Evolutionary conservation across 2,797 vertebrate species (phyloP), one percentile per base, ranked within the genome.

Genomic region (Amphiprion clarkii): DNA sequence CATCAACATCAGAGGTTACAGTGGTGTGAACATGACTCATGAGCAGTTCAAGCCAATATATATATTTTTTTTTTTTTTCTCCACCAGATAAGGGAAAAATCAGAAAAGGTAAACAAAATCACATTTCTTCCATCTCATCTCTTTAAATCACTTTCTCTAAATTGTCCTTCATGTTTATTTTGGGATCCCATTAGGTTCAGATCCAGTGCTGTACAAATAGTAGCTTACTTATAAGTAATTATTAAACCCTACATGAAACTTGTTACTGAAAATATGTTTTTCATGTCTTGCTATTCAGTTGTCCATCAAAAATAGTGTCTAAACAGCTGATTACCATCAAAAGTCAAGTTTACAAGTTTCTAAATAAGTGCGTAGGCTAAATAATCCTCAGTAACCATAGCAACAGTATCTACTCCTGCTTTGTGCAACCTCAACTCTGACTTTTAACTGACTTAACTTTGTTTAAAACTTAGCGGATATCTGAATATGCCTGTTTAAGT

Each of bases 21-120:
- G 73, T 78, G 68, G 59, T 64, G 75, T 78, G 68, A 77, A 83
- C 73, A 70, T 46, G 51, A 79, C 60, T 60, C 83, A 60, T 54
- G 69, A 76, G 67, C 68, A 57, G 58, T 49, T 64, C 7, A 57
- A 69, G 40, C 46, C 58, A 29, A 65, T n/a, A 16, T 64, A 33
- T 42, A 12, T 51, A 29, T 53, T 68, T 81, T 81, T 55, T 67
- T 39, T n/a, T n/a, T n/a, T n/a, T n/a, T n/a, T n/a, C 57, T 1
- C 12, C 44, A 13, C 33, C 1, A 65, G 13, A 71, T 9, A 59
- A 54, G 67, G 60, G 29, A 11, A 49, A 52, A 57, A 52, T 44
- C 63, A 21, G 23, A 46, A 6, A 46, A 42, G 2, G 12, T 19
- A 46, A 56, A 57, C 12, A 36, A 39, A 7, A 23, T 2, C 56